These are phyloP conservation scores for Xanthostigma xanthostigma DNA, from an alignment of 2,888 invertebrate species.

Conservation along the genomic window DNA sequence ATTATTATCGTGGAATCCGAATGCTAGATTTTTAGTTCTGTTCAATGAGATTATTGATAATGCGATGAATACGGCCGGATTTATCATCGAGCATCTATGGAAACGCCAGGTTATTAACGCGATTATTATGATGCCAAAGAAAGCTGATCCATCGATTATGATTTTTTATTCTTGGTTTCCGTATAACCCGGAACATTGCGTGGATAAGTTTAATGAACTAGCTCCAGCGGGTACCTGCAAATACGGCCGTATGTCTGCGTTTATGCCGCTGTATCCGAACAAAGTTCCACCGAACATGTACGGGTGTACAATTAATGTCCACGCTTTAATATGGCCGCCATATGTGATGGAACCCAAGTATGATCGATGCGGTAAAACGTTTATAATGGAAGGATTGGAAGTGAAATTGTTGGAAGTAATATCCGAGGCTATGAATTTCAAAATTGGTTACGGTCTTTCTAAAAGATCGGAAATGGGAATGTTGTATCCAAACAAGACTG, in stretches of 20 bases:
- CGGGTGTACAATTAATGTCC: conserved; percentile 2
- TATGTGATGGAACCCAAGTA: background rate
- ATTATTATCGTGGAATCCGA: conserved; percentile 4
- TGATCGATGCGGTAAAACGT: background rate
- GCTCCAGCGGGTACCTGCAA: background rate
- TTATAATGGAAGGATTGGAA: background rate
- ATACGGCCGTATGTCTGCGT: background rate
- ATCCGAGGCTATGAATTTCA: background rate
- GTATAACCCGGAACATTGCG: conserved; percentile 1
- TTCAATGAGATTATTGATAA: background rate
- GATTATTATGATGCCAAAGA: background rate
- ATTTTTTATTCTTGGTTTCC: conserved; percentile 2
- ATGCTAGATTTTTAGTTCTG: conserved; percentile 1
- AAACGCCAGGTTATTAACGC: background rate
- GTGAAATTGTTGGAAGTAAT: background rate
- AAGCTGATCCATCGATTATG: background rate
- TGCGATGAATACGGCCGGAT: background rate
- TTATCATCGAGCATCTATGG: background rate
- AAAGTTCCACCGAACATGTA: conserved; percentile 1
- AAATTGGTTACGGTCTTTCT: background rate
- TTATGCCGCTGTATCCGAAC: background rate
- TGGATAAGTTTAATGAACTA: background rate
- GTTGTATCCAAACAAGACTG: background rate
- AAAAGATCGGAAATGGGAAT: background rate
- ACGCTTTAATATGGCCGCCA: background rate